Base-by-base conservation (phyloP, 2,888 invertebrate species). In the Andrena trimmerana region DNA sequence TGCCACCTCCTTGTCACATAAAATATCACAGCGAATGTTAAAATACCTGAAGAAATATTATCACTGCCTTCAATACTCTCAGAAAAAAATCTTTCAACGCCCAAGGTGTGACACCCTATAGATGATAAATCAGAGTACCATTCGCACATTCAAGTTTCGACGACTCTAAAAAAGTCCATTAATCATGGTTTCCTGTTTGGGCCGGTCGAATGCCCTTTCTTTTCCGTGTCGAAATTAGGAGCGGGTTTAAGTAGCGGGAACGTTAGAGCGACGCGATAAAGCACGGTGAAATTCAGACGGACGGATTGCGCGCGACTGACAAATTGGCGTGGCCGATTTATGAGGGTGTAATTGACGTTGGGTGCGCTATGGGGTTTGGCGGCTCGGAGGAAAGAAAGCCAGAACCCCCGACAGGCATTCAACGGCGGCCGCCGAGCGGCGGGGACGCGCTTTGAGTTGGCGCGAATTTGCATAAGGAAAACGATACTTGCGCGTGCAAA, bases 401-500 rank as follows among this genome's bases (percentile, higher is more conserved):
- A 71, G 72, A 62, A 75, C 80, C 81, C 67, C 57, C 62, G 73
- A 24, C 72, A 59, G 33, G 57, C 24, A 50, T 59, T 62, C 62
- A 50, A 29, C 29, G 73, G 29, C 36, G 65, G 16, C 70, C 50
- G 70, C 57, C 31, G 72, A n/a, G 60, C 29, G 67, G 57, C 36
- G 69, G 66, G 75, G 63, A 68, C 85, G 80, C 76, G 87, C 86
- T 90, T 85, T 82, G 85, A 87, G 86, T 85, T 86, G 60, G 83
- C 81, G 81, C 85, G 86, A 88, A 92, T 92, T 91, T 92, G 89
- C 91, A 91, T 89, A 90, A 91, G 89, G 88, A 87, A 89, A 86
- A 86, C 91, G 91, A 92, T 92, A 91, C 84, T 83, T 29, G 80
- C 68, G 82, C 80, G 82, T 78, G 86, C 77, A 82, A 78, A 79